A percentile compares a stretch with the other conserved stretches of the same genome.
These are phyloP conservation scores for Ailuropoda melanoleuca DNA, from an alignment of 2,113 vertebrate genomes.

Conservation along the genomic window DNA sequence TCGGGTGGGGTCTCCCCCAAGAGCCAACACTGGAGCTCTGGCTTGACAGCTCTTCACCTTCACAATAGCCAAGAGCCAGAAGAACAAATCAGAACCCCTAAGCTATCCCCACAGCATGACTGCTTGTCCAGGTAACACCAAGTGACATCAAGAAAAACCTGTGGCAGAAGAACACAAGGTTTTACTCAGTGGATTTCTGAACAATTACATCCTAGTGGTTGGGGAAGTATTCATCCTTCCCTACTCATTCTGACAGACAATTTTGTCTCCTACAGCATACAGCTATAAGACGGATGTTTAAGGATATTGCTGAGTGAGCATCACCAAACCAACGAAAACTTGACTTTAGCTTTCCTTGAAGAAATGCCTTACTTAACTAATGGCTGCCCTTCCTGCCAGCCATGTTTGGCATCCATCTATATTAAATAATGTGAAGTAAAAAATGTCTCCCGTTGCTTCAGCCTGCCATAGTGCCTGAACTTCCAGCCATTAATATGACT, in stretches of 20 bases:
- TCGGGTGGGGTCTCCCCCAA: background rate
- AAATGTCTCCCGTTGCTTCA: background rate
- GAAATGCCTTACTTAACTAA: background rate
- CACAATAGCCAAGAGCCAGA: background rate
- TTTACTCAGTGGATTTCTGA: background rate
- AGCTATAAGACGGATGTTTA: conserved; percentile 28
- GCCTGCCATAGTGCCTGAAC: background rate
- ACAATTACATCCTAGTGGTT: background rate
- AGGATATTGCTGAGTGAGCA: conserved; percentile 7
- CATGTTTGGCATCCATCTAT: background rate
- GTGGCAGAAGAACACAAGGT: background rate
- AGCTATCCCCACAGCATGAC: background rate
- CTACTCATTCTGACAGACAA: conserved; percentile 22
- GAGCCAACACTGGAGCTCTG: background rate
- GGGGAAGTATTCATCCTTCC: background rate
- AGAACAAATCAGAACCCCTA: background rate
- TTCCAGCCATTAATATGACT: background rate
- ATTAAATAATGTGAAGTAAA: background rate
- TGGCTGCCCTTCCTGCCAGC: background rate
- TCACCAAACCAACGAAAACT: conserved; percentile 1
- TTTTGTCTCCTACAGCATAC: background rate
- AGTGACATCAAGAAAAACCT: background rate
- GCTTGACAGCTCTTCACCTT: background rate
- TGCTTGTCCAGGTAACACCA: background rate
- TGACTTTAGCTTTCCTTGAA: background rate